Evolutionary conservation across 2,113 vertebrate genomes (phyloP).

Genomic region (Epinephelus moara): DNA sequence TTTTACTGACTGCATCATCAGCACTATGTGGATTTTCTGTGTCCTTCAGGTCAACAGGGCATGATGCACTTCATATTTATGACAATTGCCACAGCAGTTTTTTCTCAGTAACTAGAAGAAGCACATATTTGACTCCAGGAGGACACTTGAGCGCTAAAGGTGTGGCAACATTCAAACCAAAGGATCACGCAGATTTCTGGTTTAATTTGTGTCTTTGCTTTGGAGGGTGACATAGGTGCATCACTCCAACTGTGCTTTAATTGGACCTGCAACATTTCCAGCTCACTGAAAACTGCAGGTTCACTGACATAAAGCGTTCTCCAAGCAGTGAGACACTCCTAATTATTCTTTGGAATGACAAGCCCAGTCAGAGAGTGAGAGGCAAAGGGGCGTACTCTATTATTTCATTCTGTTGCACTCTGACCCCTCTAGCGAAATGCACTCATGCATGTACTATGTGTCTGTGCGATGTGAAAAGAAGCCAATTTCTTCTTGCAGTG

Average conservation of each 20-base stretch:
- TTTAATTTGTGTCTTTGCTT: neutral
- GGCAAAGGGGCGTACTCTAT: constrained; percentile 10
- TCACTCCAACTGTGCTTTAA: neutral
- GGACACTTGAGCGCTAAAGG: neutral
- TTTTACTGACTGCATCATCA: neutral
- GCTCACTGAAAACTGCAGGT: neutral
- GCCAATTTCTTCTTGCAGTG: neutral
- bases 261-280: neutral
- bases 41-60: neutral
- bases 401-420: constrained; percentile 35
- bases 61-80: neutral
- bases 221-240: neutral
- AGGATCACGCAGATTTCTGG: neutral
- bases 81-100: neutral
- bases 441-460: constrained; percentile 15
- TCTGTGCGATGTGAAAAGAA: constrained; percentile 14
- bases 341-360: constrained; percentile 22
- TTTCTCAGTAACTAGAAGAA: neutral
- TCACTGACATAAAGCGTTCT: neutral
- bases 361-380: constrained; percentile 21
- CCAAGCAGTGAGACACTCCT: constrained; percentile 4
- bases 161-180: neutral
- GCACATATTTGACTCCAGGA: neutral
- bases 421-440: constrained; percentile 25
- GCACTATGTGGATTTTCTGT: neutral